Evolutionary conservation across 2,797 vertebrate species (phyloP), one percentile per base, ranked within the genome.

Genomic region (Chelidonichthys spinosus): DNA sequence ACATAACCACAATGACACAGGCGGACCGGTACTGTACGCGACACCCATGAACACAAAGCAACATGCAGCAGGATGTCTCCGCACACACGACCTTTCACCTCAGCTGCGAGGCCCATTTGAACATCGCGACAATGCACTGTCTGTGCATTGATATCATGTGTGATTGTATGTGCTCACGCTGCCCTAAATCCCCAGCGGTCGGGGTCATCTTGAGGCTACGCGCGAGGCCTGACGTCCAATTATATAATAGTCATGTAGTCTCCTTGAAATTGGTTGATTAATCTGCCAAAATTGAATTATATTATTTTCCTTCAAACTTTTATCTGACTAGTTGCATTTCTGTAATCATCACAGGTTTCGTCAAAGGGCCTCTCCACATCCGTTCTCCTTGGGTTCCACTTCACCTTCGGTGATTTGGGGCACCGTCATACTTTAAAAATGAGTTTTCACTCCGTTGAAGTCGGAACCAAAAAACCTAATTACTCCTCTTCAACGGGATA

Each of bases 121-220:
- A 70, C n/a, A 4, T 4, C n/a, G 6, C 17, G 33, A 81, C 88
- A 90, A 82, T 83, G 71, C 67, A 6, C 32, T 35, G 0, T 80
- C 81, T 90, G 79, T 89, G 79, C 10, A 39, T 56, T 55, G 61
- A 81, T 74, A 71, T 76, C 40, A 69, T 84, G 62, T 36, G 36
- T 60, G 40, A 55, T 63, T 42, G 40, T 52, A 2, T 72, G 63
- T 18, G 47, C 55, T 60, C 36, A 44, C 2, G 50, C 50, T 53
- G 52, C 66, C 42, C 46, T 6, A 17, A 35, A 5, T 40, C 43
- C 32, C 14, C 53, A 32, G n/a, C 1, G 1, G 56, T 11, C 18
- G 2, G 59, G 59, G 43, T 43, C 62, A 53, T 9, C 33, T 47
- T 5, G 42, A 39, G 15, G 8, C 5, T 17, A 13, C 7, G 15